Evolutionary conservation across 1,140 invertebrate genomes (phyloP), one percentile per base, ranked within the genome.

Genomic region (Pristionchus pacificus): DNA sequence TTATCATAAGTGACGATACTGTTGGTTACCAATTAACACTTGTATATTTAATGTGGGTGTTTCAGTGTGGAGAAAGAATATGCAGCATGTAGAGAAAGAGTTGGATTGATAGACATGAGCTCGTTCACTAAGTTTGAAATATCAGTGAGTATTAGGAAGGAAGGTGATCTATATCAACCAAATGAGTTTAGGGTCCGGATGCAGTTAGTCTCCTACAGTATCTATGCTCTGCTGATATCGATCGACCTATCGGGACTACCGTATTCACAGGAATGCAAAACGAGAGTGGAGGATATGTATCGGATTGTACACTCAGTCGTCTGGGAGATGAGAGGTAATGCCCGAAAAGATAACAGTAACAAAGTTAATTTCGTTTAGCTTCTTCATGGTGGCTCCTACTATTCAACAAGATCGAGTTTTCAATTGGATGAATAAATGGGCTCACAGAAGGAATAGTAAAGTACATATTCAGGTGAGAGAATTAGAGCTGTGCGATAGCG

Each of bases 211-310:
- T 91, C 61, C 85, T 98, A 15, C 95, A 98, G 85, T 93, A 93
- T 83, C 85, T 98, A 14, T 98, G 95, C 83, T 95, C 93, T 29
- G 97, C 97, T 85, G 91, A 98, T 85, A 91, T 98, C 24, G 92
- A 98, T 85, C 91, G 96, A 13, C 91, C 93, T 0, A 88, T 95
- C 33, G 95, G 94, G 29, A 91, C 91, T 78, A 95, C 98, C 70
- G 92, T 96, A 75, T 95, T 98, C 80, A 97, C 95, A 3, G 96
- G 95, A 69, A 97, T 98, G 94, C 95, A 98, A 85, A 98, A 98
- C 85, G 86, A 89, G 77, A 86, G 88, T 14, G 96, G 96, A 19
- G 96, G 96, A 24, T 98, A 97, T 85, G 95, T 98, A 86, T 98
- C 97, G 84, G 96, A 99, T 86, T 97, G 94, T 85, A 96, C 92